Evolutionary conservation across 1,140 invertebrate species (phyloP), one percentile per base, ranked within the genome.

Genomic region (Pygmarrhopalites habei): DNA sequence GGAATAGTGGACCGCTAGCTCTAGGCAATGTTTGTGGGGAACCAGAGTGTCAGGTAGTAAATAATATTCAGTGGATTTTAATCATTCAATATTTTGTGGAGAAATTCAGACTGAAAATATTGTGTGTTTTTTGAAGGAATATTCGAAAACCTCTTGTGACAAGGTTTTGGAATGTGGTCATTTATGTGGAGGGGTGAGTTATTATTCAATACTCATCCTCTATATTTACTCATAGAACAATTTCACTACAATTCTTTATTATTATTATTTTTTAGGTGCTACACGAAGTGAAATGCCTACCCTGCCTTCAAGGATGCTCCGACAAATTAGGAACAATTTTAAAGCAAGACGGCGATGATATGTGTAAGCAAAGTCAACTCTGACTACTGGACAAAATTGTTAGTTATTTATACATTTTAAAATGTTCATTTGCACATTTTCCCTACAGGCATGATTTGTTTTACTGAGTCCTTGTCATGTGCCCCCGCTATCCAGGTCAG

Each of bases 381-480:
- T n/a, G n/a, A n/a, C n/a, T n/a, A n/a, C n/a, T n/a, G n/a, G n/a
- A n/a, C n/a, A n/a, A n/a, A n/a, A n/a, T n/a, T n/a, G n/a, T n/a
- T n/a, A n/a, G n/a, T n/a, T n/a, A n/a, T n/a, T n/a, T n/a, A n/a
- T n/a, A n/a, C n/a, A n/a, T n/a, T n/a, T n/a, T n/a, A n/a, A n/a
- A n/a, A n/a, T n/a, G n/a, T n/a, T n/a, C n/a, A n/a, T n/a, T n/a
- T n/a, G n/a, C n/a, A n/a, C n/a, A n/a, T n/a, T n/a, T n/a, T n/a
- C n/a, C n/a, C n/a, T n/a, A n/a, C n/a, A n/a, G n/a, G n/a, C n/a
- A 98, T 98, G 92, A 95, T 98, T 65, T 98, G 95, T 74, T 98
- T 99, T 76, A 95, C 91, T 0, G 95, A 98, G 74, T 91, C 95
- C 0, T 77, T 99, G 2, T 88, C 91, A 23, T 92, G 88, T 67